phyloP scores from a whole-genome alignment of 2,797 vertebrate species.

The Meda fulgida region DNA sequence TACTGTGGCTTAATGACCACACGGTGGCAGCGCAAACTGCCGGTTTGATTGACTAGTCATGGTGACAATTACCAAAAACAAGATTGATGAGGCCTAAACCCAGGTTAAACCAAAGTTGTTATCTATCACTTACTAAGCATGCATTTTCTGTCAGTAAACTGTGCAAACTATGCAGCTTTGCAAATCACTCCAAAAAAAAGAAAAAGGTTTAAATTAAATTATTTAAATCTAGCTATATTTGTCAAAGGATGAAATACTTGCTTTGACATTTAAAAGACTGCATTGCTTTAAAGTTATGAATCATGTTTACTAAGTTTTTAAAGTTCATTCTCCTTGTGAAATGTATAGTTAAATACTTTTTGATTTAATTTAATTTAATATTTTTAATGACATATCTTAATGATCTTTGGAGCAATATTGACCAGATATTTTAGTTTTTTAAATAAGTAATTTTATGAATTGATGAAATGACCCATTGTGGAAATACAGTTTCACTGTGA shows the following conservation, averaged over 20 bases:
- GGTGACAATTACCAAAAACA: background rate
- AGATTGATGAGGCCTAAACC: background rate
- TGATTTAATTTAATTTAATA: no score
- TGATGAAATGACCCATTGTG: background rate
- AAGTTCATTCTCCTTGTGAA: background rate
- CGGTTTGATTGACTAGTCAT: background rate
- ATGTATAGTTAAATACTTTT: background rate
- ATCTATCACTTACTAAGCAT: background rate
- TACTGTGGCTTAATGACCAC: constrained; percentile 5
- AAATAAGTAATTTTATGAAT: background rate
- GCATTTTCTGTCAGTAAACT: background rate
- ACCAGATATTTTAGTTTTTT: no score
- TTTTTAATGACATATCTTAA: background rate
- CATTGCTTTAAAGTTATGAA: background rate
- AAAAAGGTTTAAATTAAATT: background rate
- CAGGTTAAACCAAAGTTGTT: background rate
- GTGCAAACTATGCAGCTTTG: background rate
- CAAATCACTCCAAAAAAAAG: background rate
- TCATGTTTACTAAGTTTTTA: background rate
- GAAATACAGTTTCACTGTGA: background rate
- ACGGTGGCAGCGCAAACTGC: constrained; percentile 37
- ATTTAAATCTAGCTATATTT: no score
- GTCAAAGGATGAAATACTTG: background rate
- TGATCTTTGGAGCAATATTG: background rate
- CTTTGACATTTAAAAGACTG: background rate